These are phyloP conservation scores for Drosophila recens DNA, from an alignment of 2,888 invertebrate genomes.

Conservation along the genomic window DNA sequence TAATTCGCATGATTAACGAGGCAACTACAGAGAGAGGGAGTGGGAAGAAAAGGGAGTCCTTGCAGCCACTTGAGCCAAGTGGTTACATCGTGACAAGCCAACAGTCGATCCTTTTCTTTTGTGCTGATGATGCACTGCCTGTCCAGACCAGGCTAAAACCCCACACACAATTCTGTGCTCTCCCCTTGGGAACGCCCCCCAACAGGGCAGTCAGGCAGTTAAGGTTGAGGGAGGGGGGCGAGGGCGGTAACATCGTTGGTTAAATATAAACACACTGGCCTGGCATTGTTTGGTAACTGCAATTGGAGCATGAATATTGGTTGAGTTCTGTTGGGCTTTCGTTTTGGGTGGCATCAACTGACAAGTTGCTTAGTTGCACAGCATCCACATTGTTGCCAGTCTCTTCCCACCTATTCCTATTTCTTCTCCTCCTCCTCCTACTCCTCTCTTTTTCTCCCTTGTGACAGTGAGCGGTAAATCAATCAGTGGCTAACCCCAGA, in stretches of 20 bases:
- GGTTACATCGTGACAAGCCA: constrained; percentile 63
- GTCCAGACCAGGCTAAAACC: constrained; percentile 17
- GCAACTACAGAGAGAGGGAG: constrained; percentile 29
- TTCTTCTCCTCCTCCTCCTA: neutral
- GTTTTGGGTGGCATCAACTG: constrained; percentile 35
- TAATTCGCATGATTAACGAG: constrained; percentile 81
- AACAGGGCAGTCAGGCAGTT: neutral
- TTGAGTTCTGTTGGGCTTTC: constrained; percentile 41
- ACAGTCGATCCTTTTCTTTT: constrained; percentile 62
- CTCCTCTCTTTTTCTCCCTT: neutral
- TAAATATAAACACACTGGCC: constrained; percentile 75
- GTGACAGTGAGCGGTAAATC: constrained; percentile 56
- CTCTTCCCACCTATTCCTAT: too few relatives aligned
- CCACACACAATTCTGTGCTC: neutral
- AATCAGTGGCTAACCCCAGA: constrained; percentile 62
- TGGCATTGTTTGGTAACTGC: constrained; percentile 72
- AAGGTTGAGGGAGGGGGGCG: too few relatives aligned
- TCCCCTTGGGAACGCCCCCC: neutral
- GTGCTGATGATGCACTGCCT: constrained; percentile 69
- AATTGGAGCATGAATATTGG: constrained; percentile 80
- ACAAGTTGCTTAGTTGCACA: constrained; percentile 59
- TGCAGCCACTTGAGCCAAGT: constrained; percentile 68
- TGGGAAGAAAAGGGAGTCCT: too few relatives aligned
- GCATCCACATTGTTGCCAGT: constrained; percentile 19
- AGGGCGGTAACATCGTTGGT: constrained; percentile 54